Evolutionary conservation across 1,140 invertebrate genomes (phyloP), one percentile per base, ranked within the genome.

Genomic region (Brachystomella parvula): DNA sequence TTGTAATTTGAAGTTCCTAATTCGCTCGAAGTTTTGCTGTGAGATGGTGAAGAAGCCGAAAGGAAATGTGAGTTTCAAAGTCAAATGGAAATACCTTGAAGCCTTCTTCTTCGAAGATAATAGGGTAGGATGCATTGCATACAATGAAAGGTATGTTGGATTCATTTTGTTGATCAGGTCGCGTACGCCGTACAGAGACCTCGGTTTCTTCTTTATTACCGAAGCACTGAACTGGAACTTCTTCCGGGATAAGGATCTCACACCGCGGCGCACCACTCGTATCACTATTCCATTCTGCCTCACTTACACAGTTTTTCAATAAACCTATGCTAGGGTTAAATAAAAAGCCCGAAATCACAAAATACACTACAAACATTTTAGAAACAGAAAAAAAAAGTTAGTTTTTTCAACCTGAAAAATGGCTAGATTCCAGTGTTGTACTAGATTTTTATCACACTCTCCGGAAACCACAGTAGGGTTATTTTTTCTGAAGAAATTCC

Each of bases 281-380:
- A 29, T 62, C 60, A 6, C n/a, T 9, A 24, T 62, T 24, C 60
- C 60, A 62, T 15, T 62, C 60, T 6, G 60, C 32, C 26, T 28
- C 26, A 26, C 31, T 6, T 24, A 62, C 60, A 62, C 60, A 62
- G 44, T 62, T 62, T 21, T 44, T 35, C 2, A 62, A 26, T 47
- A 62, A 29, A 6, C 60, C 32, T 19, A 44, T 3, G 28, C 28
- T n/a, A n/a, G n/a, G n/a, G n/a, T n/a, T n/a, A n/a, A n/a, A n/a
- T n/a, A n/a, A n/a, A n/a, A n/a, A n/a, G n/a, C n/a, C n/a, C n/a
- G n/a, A n/a, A n/a, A n/a, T n/a, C n/a, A n/a, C n/a, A n/a, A n/a
- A n/a, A n/a, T n/a, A n/a, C n/a, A n/a, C n/a, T n/a, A n/a, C n/a
- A n/a, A n/a, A n/a, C n/a, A n/a, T n/a, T n/a, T n/a, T n/a, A n/a